These are phyloP conservation scores for Actenoides hombroni DNA, from an alignment of 2,113 vertebrate species.

Conservation along the genomic window DNA sequence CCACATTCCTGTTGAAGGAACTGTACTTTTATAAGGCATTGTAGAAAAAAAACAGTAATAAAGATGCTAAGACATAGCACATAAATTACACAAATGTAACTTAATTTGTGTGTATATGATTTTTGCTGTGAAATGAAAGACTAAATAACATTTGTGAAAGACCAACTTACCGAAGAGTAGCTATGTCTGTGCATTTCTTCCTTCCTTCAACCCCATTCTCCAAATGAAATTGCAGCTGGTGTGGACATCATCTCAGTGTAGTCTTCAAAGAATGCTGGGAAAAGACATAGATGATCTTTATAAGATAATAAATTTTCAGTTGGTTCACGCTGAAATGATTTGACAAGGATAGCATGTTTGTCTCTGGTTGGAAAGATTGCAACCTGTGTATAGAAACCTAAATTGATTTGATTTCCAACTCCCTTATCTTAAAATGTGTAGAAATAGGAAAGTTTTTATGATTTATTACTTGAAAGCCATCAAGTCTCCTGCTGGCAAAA, in stretches of 20 bases:
- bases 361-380: slow-evolving; percentile 69
- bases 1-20: background rate
- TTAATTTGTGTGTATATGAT: background rate
- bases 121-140: background rate
- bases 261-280: slow-evolving; percentile 3
- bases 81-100: background rate
- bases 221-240: background rate
- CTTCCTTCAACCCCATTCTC: background rate
- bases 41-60: background rate
- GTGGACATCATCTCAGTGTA: background rate
- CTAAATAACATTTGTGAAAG: background rate
- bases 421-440: slow-evolving; percentile 85
- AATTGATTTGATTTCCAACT: slow-evolving; percentile 84
- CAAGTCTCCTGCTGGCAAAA: slow-evolving; percentile 79
- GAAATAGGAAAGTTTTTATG: slow-evolving; percentile 83
- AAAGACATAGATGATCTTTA: slow-evolving; percentile 26
- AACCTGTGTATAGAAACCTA: slow-evolving; percentile 73
- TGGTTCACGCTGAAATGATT: slow-evolving; percentile 71
- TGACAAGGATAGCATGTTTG: slow-evolving; percentile 73
- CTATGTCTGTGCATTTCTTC: background rate
- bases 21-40: background rate
- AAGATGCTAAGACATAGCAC: background rate
- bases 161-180: background rate
- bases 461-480: slow-evolving; percentile 85
- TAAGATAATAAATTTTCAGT: slow-evolving; percentile 76